These are phyloP conservation scores for Malaclemys terrapin DNA, from an alignment of 2,113 vertebrate genomes.

Conservation along the genomic window DNA sequence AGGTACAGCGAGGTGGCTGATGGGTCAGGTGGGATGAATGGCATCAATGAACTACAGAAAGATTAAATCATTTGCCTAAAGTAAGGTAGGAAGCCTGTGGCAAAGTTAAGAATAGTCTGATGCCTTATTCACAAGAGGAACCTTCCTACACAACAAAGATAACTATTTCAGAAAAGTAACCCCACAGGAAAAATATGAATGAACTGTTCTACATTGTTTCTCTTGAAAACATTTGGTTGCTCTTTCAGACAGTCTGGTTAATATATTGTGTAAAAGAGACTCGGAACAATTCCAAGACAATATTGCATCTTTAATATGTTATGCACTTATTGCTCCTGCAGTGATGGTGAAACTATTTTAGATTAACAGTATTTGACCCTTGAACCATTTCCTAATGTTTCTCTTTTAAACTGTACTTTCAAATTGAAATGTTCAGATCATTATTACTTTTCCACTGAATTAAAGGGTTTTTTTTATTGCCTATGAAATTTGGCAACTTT, in stretches of 20 bases:
- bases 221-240: not conserved
- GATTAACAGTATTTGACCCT: not conserved
- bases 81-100: too few species aligned
- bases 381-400: not conserved
- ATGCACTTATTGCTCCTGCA: not conserved
- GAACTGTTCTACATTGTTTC: accelerated
- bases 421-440: too few species aligned
- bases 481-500: not conserved
- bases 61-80: too few species aligned
- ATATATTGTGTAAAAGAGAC: too few species aligned
- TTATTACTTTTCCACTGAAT: too few species aligned
- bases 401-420: not conserved
- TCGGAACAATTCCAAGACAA: not conserved
- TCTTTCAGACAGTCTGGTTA: not conserved
- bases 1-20: too few species aligned
- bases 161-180: not conserved
- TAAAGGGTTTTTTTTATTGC: not conserved
- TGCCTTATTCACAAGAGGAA: too few species aligned
- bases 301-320: not conserved
- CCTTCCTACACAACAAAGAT: too few species aligned
- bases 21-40: too few species aligned
- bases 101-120: too few species aligned
- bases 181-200: not conserved
- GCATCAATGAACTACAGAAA: too few species aligned
- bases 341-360: accelerated